These are phyloP conservation scores for Cliona cf. orientalis DNA, from an alignment of 37 sponge, comb jelly and placozoan species.

Conservation along the genomic window DNA sequence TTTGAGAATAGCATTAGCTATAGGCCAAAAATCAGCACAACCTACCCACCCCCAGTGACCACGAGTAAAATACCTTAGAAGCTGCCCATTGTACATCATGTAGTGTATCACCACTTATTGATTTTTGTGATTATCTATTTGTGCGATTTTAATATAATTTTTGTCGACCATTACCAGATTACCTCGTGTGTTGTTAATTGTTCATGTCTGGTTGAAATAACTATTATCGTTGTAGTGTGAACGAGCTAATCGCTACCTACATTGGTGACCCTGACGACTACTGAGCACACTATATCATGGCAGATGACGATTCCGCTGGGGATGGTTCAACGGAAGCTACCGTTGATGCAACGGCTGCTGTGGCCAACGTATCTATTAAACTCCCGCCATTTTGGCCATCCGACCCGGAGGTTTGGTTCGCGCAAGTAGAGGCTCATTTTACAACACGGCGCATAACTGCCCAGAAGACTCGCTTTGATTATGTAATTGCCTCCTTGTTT, in stretches of 20 bases:
- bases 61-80: too few relatives aligned
- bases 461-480: conserved; percentile 50
- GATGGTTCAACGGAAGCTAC: not conserved
- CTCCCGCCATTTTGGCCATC: conserved; percentile 77
- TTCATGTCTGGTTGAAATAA: too few relatives aligned
- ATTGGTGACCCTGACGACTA: conserved; percentile 32
- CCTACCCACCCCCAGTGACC: too few relatives aligned
- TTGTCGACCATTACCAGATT: too few relatives aligned
- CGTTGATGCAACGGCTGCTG: not conserved
- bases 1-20: too few relatives aligned
- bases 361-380: conserved; percentile 45
- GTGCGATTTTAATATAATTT: too few relatives aligned
- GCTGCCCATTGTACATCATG: too few relatives aligned
- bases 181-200: too few relatives aligned
- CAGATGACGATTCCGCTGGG: not conserved
- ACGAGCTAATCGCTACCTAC: not conserved
- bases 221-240: not conserved
- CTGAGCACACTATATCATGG: not conserved
- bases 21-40: too few relatives aligned
- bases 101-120: too few relatives aligned
- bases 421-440: conserved; percentile 77
- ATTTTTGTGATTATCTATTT: too few relatives aligned
- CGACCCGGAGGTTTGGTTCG: conserved; percentile 67
- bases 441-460: conserved; percentile 38
- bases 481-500: conserved; percentile 40